Percentiles rank a stretch among this genome's conserved stretches.
Evolutionary conservation across 1,140 invertebrate species (phyloP).

Genomic region (Hirudo medicinalis): DNA sequence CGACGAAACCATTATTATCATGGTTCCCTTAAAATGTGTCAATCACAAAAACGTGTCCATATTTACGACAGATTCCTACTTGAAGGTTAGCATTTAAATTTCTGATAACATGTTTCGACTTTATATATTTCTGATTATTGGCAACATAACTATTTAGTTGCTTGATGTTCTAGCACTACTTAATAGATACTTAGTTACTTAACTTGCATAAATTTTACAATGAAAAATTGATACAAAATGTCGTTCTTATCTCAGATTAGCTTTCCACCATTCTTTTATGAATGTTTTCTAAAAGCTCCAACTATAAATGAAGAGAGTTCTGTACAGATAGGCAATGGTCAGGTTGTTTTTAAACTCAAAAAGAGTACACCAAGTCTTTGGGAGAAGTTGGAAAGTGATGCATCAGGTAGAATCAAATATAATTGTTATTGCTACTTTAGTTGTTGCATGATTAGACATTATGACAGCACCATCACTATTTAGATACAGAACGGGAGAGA

Average conservation of each 20-base stretch:
- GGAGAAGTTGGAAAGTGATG: conserved; percentile 29
- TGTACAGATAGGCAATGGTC: conserved; percentile 36
- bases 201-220: no score
- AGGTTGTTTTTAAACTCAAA: conserved; percentile 34
- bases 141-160: conserved; percentile 16
- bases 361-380: conserved; percentile 33
- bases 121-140: conserved; percentile 5
- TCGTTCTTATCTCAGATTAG: conserved; percentile 28
- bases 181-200: no score
- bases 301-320: conserved; percentile 33
- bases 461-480: background rate
- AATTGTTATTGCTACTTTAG: background rate
- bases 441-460: background rate
- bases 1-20: conserved; percentile 32
- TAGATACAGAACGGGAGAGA: conserved; percentile 16
- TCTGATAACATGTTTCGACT: background rate
- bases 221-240: no score
- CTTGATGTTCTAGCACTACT: conserved; percentile 9
- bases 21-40: conserved; percentile 38
- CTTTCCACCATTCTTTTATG: conserved; percentile 39
- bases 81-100: conserved; percentile 30
- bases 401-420: conserved; percentile 26
- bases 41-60: conserved; percentile 38
- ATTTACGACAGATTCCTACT: conserved; percentile 36
- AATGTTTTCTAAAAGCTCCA: conserved; percentile 32